Conservation (phyloP, 2,888 invertebrate species). For the Nephrotoma guestfalica region DNA sequence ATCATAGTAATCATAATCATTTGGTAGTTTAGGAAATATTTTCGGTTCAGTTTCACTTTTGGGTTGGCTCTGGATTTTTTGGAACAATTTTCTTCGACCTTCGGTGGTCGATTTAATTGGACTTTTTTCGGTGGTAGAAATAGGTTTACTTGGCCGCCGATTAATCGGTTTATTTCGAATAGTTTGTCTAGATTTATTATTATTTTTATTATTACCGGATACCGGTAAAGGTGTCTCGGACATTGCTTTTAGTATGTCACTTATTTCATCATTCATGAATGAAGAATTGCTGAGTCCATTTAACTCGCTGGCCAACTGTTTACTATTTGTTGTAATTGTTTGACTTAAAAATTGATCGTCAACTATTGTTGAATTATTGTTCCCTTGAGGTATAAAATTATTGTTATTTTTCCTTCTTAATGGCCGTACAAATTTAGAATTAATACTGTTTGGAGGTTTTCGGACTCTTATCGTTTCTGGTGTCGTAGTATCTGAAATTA, state of each 20-base stretch:
- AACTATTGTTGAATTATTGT: not conserved
- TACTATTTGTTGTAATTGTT: constrained; percentile 24
- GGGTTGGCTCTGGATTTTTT: not conserved
- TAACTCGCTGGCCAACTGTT: constrained; percentile 18
- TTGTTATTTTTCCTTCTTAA: not conserved
- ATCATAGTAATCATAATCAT: constrained; percentile 57
- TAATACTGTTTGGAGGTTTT: not conserved
- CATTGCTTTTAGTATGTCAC: constrained; percentile 17
- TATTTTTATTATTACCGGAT: constrained; percentile 5
- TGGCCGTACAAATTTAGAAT: not conserved
- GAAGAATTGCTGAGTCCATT: constrained; percentile 22
- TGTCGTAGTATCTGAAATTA: not conserved
- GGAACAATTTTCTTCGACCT: not conserved
- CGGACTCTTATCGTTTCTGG: not conserved
- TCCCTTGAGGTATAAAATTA: not conserved
- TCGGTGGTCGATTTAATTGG: constrained; percentile 17
- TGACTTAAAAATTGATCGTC: constrained; percentile 29
- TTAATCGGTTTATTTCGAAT: constrained; percentile 17
- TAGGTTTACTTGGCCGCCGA: constrained; percentile 19
- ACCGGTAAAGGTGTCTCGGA: constrained; percentile 15
- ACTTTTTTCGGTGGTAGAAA: constrained; percentile 22
- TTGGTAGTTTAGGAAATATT: not conserved
- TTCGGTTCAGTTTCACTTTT: constrained; percentile 1
- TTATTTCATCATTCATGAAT: constrained; percentile 11
- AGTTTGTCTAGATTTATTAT: constrained; percentile 7